Base-by-base conservation (phyloP, 2,113 vertebrate species). In the Quiscalus mexicanus region DNA sequence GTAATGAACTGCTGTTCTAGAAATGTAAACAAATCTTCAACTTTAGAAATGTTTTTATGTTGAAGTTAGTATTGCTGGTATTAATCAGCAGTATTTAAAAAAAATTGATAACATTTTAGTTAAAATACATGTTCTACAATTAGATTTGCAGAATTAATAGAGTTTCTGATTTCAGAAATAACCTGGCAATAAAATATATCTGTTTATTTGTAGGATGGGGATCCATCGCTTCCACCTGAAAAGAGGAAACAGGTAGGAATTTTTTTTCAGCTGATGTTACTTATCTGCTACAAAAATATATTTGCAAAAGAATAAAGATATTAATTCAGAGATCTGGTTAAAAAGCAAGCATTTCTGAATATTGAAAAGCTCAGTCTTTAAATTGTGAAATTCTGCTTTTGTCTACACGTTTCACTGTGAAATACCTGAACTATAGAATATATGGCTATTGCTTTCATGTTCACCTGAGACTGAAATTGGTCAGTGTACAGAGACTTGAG, bases 151-250 rank as follows among this genome's bases (percentile, higher is more conserved):
- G 81, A 65, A 30, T 75, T 87, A 44, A 41, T 78, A 11, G 18
- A 59, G 31, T 80, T 91, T 17, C 67, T 87, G 41, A 31, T 77
- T 90, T 94, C 27, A 84, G 49, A 84, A 95, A 55, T 78, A 94
- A 87, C 14, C 58, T 94, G 28, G 15, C 11, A 71, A n/a, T 96
- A 68, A 97, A 96, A 62, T 76, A 14, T 19, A 12, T 95, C 49
- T 65, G 4, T 96, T 96, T 90, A 80, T 94, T 95, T 97, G 47
- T 91, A 99, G 99, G 99, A 99, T 95, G 99, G 99, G n/a, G 99
- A 99, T 95, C 98, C 98, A 4, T 98, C 99, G 11, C 98, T 99
- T 94, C 99, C 99, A 1, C 99, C 99, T n/a, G 99, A 99, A 89
- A 99, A 99, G 96, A 98, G 99, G 73, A 99, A 99, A 89, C 99